Percentiles rank a stretch among this genome's conserved stretches.
Conservation (phyloP, 2,888 invertebrate species). For the Synergus itoensis region DNA sequence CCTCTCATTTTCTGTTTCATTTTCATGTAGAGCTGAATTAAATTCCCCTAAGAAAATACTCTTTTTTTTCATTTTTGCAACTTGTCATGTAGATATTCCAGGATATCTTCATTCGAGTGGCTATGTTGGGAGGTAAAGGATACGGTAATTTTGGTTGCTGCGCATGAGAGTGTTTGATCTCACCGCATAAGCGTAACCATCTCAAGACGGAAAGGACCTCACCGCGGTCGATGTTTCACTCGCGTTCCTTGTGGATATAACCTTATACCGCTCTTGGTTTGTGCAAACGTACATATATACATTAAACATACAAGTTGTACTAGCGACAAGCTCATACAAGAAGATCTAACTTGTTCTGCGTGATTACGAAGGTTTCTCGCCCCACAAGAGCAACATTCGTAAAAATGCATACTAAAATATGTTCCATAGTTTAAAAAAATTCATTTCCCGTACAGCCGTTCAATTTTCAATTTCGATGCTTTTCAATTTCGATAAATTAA, state of each 20-base stretch:
- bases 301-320: no score
- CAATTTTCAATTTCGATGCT: no score
- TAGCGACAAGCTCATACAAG: conserved; percentile 28
- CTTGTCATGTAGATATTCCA: conserved; percentile 12
- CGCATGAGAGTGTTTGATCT: conserved; percentile 32
- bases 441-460: no score
- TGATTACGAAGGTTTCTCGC: background rate
- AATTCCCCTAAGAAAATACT: background rate
- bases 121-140: conserved; percentile 9
- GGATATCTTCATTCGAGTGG: conserved; percentile 10
- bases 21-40: conserved; percentile 8
- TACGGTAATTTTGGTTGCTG: conserved; percentile 33
- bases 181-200: conserved; percentile 27
- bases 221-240: background rate
- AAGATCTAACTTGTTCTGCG: conserved; percentile 9
- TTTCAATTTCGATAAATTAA: no score
- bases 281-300: conserved; percentile 2
- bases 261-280: conserved; percentile 35
- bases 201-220: conserved; percentile 30
- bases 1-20: background rate
- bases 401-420: no score
- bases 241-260: conserved; percentile 32
- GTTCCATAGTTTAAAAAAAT: no score
- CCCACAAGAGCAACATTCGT: no score
- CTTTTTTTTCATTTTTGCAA: background rate